A percentile compares a stretch with the other conserved stretches of the same genome.
Conservation (phyloP, 2,888 invertebrate species). For the Biston betularia region DNA sequence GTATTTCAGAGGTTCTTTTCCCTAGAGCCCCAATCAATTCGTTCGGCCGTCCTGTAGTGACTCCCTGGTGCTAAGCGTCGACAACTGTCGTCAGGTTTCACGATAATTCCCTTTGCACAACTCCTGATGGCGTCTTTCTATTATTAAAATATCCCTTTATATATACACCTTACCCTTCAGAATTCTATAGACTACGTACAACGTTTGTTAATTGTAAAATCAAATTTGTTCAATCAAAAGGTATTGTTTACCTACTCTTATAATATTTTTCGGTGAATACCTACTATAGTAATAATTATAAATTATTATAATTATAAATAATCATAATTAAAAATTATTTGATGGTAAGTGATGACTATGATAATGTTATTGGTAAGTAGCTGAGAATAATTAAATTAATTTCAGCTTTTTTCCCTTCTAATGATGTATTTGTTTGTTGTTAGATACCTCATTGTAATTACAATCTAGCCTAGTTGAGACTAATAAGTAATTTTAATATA, state of each 20-base stretch:
- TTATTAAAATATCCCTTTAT: slow-evolving; percentile 44
- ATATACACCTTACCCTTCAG: slow-evolving; percentile 27
- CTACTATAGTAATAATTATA: too few species aligned
- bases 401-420: too few species aligned
- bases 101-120: slow-evolving; percentile 45
- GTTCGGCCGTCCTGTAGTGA: slow-evolving; percentile 3
- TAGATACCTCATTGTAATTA: too few species aligned
- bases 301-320: too few species aligned
- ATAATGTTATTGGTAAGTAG: too few species aligned
- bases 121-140: slow-evolving; percentile 43
- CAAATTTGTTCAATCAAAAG: slow-evolving; percentile 8
- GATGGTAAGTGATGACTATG: too few species aligned
- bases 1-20: not conserved
- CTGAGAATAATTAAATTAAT: too few species aligned
- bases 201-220: slow-evolving; percentile 33
- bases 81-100: slow-evolving; percentile 60
- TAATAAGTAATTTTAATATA: too few species aligned
- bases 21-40: slow-evolving; percentile 11
- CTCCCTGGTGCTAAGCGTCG: slow-evolving; percentile 52
- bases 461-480: too few species aligned
- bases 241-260: slow-evolving; percentile 1
- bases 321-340: too few species aligned
- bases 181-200: slow-evolving; percentile 22
- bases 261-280: not conserved
- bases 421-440: too few species aligned